A percentile compares a stretch with the other conserved stretches of the same genome.
Evolutionary conservation across 2,113 vertebrate species (phyloP).

Genomic region (Gallinago paraguaiae): DNA sequence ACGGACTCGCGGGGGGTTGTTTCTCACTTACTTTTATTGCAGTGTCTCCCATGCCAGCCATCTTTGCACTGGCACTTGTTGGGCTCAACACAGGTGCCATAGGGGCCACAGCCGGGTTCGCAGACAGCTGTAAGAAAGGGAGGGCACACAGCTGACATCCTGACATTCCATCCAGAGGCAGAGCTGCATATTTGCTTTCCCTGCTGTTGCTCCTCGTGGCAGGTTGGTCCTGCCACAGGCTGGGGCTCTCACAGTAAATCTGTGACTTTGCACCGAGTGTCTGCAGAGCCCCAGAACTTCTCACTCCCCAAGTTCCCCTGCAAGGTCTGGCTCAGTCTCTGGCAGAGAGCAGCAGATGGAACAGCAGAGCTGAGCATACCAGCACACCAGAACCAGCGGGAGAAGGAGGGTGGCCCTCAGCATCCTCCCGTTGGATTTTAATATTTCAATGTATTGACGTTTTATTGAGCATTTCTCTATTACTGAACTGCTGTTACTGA

Average conservation of each 20-base stretch:
- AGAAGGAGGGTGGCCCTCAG: background rate
- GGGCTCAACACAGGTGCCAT: constrained; percentile 83
- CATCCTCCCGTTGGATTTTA: background rate
- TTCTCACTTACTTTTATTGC: constrained; percentile 88
- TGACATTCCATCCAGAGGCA: background rate
- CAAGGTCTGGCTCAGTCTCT: background rate
- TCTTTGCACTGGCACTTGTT: constrained; percentile 88
- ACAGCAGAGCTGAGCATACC: background rate
- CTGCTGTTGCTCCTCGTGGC: background rate
- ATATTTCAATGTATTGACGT: background rate
- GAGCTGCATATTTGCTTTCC: background rate
- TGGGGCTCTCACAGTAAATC: background rate
- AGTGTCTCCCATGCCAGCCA: constrained; percentile 86
- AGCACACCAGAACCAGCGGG: background rate
- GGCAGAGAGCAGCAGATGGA: background rate
- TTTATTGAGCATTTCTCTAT: background rate
- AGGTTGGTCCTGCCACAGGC: background rate
- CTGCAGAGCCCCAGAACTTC: background rate
- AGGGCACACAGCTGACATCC: background rate
- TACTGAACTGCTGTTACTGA: background rate
- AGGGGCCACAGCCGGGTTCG: constrained; percentile 82
- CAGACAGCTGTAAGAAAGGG: constrained; percentile 80
- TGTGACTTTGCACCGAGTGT: background rate
- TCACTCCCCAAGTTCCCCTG: background rate
- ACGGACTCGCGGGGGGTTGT: background rate